A percentile compares a stretch with the other conserved stretches of the same genome.
Conservation (phyloP, 2,888 invertebrate genomes). For the Pantelozetes paolii region DNA sequence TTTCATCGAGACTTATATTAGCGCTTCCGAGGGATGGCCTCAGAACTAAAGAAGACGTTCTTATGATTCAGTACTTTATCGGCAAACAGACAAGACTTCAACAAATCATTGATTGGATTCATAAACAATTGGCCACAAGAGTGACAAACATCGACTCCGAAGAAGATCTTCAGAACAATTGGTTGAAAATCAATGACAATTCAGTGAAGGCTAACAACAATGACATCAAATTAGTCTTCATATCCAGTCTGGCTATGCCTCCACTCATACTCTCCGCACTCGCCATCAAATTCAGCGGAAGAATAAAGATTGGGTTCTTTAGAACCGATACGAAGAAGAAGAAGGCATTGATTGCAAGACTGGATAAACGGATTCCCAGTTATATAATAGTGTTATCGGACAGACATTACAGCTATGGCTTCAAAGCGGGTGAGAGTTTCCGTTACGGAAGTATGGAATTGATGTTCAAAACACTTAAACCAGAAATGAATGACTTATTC, state of each 20-base stretch:
- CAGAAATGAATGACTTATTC: conserved; percentile 58
- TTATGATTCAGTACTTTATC: conserved; percentile 51
- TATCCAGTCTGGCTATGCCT: conserved; percentile 54
- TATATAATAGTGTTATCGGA: conserved; percentile 55
- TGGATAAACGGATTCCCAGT: conserved; percentile 49
- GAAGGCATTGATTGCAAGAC: conserved; percentile 22
- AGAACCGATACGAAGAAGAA: conserved; percentile 43
- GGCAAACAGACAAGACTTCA: conserved; percentile 10
- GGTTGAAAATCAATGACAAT: conserved; percentile 50
- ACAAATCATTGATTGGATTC: conserved; percentile 55
- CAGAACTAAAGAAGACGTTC: conserved; percentile 55
- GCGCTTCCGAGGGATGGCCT: conserved; percentile 55
- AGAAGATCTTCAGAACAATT: conserved; percentile 51
- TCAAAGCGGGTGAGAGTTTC: conserved; percentile 53
- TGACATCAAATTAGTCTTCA: conserved; percentile 53
- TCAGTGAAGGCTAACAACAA: conserved; percentile 20
- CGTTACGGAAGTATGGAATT: conserved; percentile 55
- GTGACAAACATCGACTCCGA: conserved; percentile 52
- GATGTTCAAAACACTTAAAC: conserved; percentile 55
- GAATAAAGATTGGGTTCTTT: conserved; percentile 55
- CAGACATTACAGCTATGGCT: conserved; percentile 53
- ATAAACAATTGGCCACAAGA: conserved; percentile 54
- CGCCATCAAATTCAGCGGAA: conserved; percentile 58
- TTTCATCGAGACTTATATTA: conserved; percentile 54
- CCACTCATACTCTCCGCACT: conserved; percentile 58